Percentiles rank a stretch among this genome's conserved stretches.
Conservation (phyloP, 2,113 vertebrate species). For the Sterrhoptilus dennistouni region DNA sequence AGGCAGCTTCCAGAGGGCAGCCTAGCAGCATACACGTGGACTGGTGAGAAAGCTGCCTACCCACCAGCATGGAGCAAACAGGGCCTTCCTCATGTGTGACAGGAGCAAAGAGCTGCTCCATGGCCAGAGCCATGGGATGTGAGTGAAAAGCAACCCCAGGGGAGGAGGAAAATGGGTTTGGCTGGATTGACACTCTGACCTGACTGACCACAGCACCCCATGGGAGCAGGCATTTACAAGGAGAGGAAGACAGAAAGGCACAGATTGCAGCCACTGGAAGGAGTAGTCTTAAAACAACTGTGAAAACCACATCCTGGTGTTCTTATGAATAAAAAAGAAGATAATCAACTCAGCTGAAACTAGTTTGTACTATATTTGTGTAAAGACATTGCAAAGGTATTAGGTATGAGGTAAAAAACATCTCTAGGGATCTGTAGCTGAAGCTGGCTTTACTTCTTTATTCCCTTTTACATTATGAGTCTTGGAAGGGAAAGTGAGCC, state of each 20-base stretch:
- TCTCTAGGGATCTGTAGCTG: neutral
- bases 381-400: neutral
- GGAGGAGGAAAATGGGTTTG: neutral
- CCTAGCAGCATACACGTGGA: accelerated
- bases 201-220: neutral
- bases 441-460: neutral
- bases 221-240: neutral
- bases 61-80: accelerated
- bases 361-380: neutral
- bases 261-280: neutral
- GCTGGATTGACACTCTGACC: neutral
- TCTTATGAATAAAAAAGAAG: neutral
- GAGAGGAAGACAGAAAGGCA: neutral
- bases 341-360: neutral
- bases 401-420: neutral
- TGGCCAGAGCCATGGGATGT: accelerated
- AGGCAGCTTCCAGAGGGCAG: neutral
- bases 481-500: neutral
- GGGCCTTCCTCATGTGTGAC: accelerated
- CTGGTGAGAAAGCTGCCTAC: neutral
- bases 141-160: neutral
- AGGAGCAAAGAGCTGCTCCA: neutral
- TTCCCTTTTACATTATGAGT: neutral
- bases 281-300: neutral
- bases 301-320: slow-evolving; percentile 21